Percentiles rank a stretch among this genome's conserved stretches.
Conservation (phyloP, 2,797 vertebrate genomes). For the Sarcophilus harrisii region DNA sequence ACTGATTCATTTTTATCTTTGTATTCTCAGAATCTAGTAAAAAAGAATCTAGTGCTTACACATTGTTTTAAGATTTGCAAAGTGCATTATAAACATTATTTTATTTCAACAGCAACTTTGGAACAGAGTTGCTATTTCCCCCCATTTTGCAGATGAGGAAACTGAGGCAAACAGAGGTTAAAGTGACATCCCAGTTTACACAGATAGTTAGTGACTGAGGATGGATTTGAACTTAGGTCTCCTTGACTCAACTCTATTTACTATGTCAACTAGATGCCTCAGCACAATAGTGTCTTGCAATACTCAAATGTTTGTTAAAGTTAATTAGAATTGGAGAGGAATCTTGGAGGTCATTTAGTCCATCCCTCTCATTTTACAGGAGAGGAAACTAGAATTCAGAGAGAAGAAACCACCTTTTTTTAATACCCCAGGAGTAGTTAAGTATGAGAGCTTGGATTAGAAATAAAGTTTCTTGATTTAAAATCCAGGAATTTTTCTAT, state of each 20-base stretch:
- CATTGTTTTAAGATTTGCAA: neutral
- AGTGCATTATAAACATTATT: neutral
- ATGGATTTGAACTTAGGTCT: neutral
- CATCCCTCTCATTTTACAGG: neutral
- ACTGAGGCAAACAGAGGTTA: neutral
- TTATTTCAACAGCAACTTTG: neutral
- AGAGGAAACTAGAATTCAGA: neutral
- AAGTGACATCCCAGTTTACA: neutral
- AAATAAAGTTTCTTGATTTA: neutral
- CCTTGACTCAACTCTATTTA: neutral
- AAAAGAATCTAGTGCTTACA: neutral
- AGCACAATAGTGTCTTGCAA: neutral
- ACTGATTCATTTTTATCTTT: neutral
- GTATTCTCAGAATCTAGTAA: neutral
- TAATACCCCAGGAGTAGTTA: neutral
- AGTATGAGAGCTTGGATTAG: neutral
- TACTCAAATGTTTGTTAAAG: neutral
- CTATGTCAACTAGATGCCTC: neutral
- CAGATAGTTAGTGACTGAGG: neutral
- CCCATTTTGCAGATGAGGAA: neutral
- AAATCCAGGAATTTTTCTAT: neutral
- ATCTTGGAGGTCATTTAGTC: neutral
- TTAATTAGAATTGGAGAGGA: neutral
- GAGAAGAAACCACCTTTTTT: neutral
- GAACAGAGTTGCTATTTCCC: neutral